These are phyloP conservation scores for Neoseiulus cucumeris DNA, from an alignment of 1,140 invertebrate species.

Conservation along the genomic window DNA sequence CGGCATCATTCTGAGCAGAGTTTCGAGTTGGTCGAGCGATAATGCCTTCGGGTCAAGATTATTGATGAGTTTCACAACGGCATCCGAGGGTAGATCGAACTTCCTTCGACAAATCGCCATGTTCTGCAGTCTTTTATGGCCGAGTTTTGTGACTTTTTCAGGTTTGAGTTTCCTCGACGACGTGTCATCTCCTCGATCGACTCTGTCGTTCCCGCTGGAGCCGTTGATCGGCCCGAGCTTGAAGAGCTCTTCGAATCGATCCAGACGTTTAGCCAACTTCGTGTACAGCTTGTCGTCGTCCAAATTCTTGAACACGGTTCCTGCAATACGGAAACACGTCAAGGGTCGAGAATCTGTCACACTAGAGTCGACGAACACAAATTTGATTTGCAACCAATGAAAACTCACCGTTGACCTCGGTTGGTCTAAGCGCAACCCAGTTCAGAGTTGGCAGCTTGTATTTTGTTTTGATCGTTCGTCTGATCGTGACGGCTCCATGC, in stretches of 20 bases:
- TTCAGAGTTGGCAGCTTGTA: conserved; percentile 93
- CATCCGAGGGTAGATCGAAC: conserved; percentile 76
- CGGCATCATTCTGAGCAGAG: conserved; percentile 82
- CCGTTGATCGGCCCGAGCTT: conserved; percentile 43
- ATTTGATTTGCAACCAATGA: too few relatives aligned
- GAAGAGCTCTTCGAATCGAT: conserved; percentile 84
- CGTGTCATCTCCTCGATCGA: conserved; percentile 38
- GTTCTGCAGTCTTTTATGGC: conserved; percentile 86
- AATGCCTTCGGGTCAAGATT: conserved; percentile 76
- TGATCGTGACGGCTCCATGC: conserved; percentile 69
- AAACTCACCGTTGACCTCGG: conserved; percentile 36
- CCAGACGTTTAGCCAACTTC: conserved; percentile 57
- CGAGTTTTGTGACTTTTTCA: conserved; percentile 70
- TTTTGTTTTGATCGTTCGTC: conserved; percentile 86
- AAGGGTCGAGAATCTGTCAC: too few relatives aligned
- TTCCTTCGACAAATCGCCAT: conserved; percentile 94
- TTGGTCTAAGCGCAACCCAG: conserved; percentile 93
- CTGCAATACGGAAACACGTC: conserved; percentile 24
- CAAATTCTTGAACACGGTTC: conserved; percentile 92
- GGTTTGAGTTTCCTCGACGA: conserved; percentile 70
- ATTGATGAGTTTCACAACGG: conserved; percentile 78
- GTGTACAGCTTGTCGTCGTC: conserved; percentile 82
- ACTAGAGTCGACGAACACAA: too few relatives aligned
- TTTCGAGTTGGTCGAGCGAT: conserved; percentile 77
- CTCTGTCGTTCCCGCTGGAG: conserved; percentile 19